Conservation (phyloP, 2,888 invertebrate species). For the Caenorhabditis macrosperma region DNA sequence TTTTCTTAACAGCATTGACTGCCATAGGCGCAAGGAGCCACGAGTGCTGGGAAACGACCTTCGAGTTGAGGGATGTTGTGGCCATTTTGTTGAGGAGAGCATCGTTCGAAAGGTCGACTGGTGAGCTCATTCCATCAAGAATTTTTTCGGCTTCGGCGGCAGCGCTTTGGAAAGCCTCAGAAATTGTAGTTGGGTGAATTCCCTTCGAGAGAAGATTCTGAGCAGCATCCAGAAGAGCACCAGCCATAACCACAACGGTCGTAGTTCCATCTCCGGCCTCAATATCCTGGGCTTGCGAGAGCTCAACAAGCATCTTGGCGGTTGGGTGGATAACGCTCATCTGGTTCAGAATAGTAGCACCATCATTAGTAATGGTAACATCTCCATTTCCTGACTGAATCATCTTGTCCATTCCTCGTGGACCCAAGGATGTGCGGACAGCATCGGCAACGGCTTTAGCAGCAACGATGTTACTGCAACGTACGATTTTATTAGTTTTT, state of each 20-base stretch:
- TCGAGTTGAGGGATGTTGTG: conserved; percentile 97
- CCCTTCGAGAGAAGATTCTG: conserved; percentile 90
- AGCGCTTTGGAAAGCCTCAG: conserved; percentile 94
- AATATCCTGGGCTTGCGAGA: conserved; percentile 96
- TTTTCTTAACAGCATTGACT: conserved; percentile 94
- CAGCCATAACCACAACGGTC: conserved; percentile 95
- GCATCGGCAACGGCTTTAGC: conserved; percentile 99
- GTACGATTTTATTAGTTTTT: not conserved
- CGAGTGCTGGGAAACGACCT: conserved; percentile 98
- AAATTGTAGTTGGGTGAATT: conserved; percentile 97
- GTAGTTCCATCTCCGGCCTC: conserved; percentile 99
- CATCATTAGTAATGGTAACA: conserved; percentile 99
- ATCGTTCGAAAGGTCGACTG: conserved; percentile 90
- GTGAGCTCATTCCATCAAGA: conserved; percentile 87
- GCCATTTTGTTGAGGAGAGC: conserved; percentile 93
- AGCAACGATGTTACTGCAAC: conserved; percentile 93
- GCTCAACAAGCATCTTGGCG: conserved; percentile 98
- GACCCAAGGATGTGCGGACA: conserved; percentile 97
- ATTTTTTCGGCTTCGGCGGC: conserved; percentile 86
- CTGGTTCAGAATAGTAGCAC: conserved; percentile 98
- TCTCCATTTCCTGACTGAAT: conserved; percentile 97
- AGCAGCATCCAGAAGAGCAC: conserved; percentile 93
- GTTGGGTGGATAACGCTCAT: conserved; percentile 99
- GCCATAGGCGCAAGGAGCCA: conserved; percentile 95
- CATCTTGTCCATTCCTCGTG: conserved; percentile 99